These are phyloP conservation scores for Diarsia dahlii DNA, from an alignment of 2,888 invertebrate species.

Conservation along the genomic window DNA sequence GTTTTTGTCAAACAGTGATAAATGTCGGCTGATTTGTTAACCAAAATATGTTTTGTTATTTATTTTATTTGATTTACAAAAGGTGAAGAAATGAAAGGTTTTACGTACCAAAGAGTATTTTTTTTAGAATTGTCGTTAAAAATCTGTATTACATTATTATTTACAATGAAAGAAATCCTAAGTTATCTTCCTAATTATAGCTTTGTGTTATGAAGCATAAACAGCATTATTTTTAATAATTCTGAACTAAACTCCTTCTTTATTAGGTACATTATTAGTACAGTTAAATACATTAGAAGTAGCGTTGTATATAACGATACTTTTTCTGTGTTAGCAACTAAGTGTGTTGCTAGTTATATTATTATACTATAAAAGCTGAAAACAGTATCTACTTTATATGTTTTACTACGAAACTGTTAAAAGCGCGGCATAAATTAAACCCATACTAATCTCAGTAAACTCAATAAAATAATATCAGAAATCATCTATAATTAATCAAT, in stretches of 20 bases:
- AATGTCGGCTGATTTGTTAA: slow-evolving; percentile 33
- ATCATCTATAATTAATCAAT: background rate
- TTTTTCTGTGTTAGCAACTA: background rate
- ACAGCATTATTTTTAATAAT: no score
- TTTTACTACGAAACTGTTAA: background rate
- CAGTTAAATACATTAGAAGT: background rate
- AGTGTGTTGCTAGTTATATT: no score
- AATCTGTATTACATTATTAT: background rate
- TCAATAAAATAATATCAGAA: background rate
- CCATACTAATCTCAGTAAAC: background rate
- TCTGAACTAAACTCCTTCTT: background rate
- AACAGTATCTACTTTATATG: background rate
- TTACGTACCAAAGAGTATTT: background rate
- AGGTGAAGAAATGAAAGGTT: background rate
- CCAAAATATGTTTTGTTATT: slow-evolving; percentile 2
- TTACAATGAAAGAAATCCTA: background rate
- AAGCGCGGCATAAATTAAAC: background rate
- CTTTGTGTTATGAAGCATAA: background rate
- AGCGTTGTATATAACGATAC: background rate
- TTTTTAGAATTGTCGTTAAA: background rate
- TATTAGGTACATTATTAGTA: background rate
- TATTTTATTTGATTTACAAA: slow-evolving; percentile 16
- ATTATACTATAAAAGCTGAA: no score
- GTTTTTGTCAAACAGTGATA: slow-evolving; percentile 50
- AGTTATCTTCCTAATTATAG: background rate